Evolutionary conservation across 2,888 invertebrate species (phyloP), one percentile per base, ranked within the genome.

Genomic region (Chloroclystis v-ata): DNA sequence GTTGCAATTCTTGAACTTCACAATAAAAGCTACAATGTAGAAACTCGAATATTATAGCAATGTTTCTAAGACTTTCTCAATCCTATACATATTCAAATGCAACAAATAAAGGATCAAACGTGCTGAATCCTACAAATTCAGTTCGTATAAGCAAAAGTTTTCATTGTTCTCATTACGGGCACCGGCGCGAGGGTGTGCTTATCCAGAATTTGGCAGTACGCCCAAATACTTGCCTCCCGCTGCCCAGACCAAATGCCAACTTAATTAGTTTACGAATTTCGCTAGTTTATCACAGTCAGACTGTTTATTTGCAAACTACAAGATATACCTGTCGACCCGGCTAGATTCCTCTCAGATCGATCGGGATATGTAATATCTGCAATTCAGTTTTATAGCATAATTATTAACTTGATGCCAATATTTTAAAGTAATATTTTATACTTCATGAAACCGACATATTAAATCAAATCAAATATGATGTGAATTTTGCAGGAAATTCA

Each of bases 121-220:
- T 24, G 16, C 12, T 40, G 33, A 35, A 35, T 20, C 20, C 20
- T 29, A 47, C 28, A 26, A 37, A 8, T 41, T 26, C 38, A 37
- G 38, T 44, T 28, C 26, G 29, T 46, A 30, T 47, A 47, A 42
- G 41, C 43, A 47, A 47, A 41, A 47, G 47, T 43, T 50, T 50
- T 30, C 43, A 50, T 50, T 50, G 46, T 43, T 43, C 43, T 35
- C 43, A 46, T 46, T 40, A 43, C 35, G 6, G 13, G 12, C 39
- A 42, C 24, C 37, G 16, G 35, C 39, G 39, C 38, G 46, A 54
- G 52, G 58, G 60, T 59, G 57, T 52, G 64, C 67, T 68, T 62
- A 66, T 61, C 65, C 67, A 69, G 64, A 62, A 68, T 59, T 73
- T 83, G 82, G 82, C 81, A 73, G 47, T 37, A 49, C 52, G 74